Base-by-base conservation (phyloP, 2,888 invertebrate genomes). In the Xylota sylvarum region DNA sequence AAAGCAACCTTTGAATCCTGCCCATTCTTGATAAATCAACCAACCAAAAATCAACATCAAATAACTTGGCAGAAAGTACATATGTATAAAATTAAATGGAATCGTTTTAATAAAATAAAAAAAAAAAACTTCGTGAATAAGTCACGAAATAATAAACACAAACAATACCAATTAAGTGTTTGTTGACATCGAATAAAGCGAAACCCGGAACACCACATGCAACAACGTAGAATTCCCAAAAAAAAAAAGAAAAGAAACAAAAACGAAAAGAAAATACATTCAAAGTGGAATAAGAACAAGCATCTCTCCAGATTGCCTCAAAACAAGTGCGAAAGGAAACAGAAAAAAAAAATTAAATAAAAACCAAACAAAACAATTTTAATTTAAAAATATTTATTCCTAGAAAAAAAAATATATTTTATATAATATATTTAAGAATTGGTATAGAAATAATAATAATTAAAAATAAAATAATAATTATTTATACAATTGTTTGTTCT, bases 371-470 rank as follows among this genome's bases (percentile, higher is more conserved):
- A 64, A 52, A 55, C 19, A 30, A 46, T 55, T 64, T 86, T 82
- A 82, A 86, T 86, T 86, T 86, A 82, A 86, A 86, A 86, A 86
- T 86, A 86, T 86, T 86, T 86, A 86, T 82, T 86, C 86, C 86
- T 86, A 86, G 65, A 79, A 84, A 85, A 85, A 85, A 77, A 82
- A 60, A 69, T 76, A 64, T 82, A 55, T 65, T 70, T 73, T 52
- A 70, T 82, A 72, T 76, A 76, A 77, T 85, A 80, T 84, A 64
- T 79, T 80, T 76, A 81, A 86, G 67, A 86, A 86, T 86, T 86
- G 82, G 69, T 82, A 83, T 77, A 77, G 85, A 85, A 85, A 85
- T 85, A 85, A 85, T 76, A 72, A 37, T 73, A 86, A 82, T 78
- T 82, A 86, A 77, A 82, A 86, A 69, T 78, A 86, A 82, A 69